These are phyloP conservation scores for Gymnodraco acuticeps DNA, from an alignment of 2,797 vertebrate genomes.

Conservation along the genomic window DNA sequence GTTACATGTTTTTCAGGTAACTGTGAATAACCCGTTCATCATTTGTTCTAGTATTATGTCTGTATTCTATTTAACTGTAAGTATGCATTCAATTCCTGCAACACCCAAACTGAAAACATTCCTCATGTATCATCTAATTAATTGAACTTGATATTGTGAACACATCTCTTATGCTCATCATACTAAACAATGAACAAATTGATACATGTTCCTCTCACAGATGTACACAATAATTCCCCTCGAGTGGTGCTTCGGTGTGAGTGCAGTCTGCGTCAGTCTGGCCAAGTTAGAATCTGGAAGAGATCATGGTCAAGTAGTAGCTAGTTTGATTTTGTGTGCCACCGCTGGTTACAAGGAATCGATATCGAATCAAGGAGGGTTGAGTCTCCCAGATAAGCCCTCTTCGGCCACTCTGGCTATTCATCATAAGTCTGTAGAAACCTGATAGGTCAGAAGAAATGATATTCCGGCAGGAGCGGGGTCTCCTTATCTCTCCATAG, in stretches of 20 bases:
- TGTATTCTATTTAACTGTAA: background rate
- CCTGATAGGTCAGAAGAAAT: conserved; percentile 98
- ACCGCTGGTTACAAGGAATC: conserved; percentile 94
- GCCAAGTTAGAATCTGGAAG: conserved; percentile 88
- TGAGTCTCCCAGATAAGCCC: conserved; percentile 95
- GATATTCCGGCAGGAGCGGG: conserved; percentile 93
- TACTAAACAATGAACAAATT: background rate
- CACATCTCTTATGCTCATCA: background rate
- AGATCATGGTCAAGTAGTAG: conserved; percentile 90
- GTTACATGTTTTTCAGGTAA: background rate
- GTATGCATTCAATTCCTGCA: background rate
- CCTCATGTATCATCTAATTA: background rate
- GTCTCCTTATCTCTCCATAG: conserved; percentile 95
- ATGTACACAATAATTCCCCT: conserved; percentile 23
- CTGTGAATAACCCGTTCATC: background rate
- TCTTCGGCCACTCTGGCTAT: conserved; percentile 92
- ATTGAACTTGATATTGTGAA: background rate
- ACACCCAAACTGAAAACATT: background rate
- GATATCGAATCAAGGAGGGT: conserved; percentile 95
- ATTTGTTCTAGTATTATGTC: background rate
- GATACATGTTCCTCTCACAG: conserved; percentile 28
- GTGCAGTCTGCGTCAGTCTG: conserved; percentile 23
- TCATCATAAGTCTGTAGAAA: conserved; percentile 99
- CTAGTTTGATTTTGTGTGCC: conserved; percentile 93
- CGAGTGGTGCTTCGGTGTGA: conserved; percentile 36